These are phyloP conservation scores for Struthio camelus DNA, from an alignment of 2,113 vertebrate genomes.

Conservation along the genomic window DNA sequence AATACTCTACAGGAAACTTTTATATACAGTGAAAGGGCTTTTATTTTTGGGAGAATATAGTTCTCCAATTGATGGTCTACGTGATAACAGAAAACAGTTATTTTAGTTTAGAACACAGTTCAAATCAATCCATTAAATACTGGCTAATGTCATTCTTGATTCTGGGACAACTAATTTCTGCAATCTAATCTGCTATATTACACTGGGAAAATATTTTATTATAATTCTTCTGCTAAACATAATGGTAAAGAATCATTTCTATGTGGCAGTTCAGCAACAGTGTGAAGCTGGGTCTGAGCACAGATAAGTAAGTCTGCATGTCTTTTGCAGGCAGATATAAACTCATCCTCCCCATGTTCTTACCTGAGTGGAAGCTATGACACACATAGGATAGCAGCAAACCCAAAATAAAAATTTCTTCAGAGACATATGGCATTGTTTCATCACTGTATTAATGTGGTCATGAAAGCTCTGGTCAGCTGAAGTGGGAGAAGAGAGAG, in stretches of 20 bases:
- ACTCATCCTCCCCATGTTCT: neutral
- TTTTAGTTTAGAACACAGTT: neutral
- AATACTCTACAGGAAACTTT: constrained; percentile 60
- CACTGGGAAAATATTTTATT: neutral
- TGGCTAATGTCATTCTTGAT: neutral
- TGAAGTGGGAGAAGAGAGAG: neutral
- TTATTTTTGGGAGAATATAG: constrained; percentile 59
- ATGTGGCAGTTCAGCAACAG: neutral
- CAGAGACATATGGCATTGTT: neutral
- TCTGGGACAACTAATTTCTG: neutral
- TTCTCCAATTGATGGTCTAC: constrained; percentile 11
- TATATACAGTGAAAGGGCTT: constrained; percentile 46
- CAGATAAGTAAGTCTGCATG: neutral
- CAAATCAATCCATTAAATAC: neutral
- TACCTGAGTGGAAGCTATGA: neutral
- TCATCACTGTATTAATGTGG: neutral
- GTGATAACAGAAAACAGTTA: constrained; percentile 24
- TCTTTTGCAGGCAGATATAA: neutral
- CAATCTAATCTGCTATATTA: neutral
- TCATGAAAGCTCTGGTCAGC: neutral
- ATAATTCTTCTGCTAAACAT: neutral
- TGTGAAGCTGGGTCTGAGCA: neutral
- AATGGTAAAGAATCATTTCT: neutral
- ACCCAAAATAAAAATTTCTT: neutral
- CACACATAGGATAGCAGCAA: neutral